A percentile compares a stretch with the other conserved stretches of the same genome.
These are phyloP conservation scores for Brachyhypopomus occidentalis DNA, from an alignment of 2,113 vertebrate species.

Conservation along the genomic window DNA sequence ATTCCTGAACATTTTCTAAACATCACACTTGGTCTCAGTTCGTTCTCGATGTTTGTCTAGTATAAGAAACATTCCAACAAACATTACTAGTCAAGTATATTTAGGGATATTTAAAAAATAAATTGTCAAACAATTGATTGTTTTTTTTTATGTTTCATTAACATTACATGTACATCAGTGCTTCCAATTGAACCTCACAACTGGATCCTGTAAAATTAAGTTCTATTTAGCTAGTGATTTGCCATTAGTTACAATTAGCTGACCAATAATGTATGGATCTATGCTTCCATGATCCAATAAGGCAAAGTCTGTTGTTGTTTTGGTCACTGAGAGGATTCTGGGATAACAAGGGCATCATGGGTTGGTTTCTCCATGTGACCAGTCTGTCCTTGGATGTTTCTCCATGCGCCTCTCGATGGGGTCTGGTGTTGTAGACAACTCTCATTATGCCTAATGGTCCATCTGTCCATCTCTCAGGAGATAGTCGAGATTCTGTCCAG, in stretches of 20 bases:
- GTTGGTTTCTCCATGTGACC: conserved; percentile 12
- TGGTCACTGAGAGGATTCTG: too few species aligned
- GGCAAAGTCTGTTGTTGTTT: neutral
- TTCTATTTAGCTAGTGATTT: too few species aligned
- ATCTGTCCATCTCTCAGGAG: conserved; percentile 64
- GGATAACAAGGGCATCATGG: neutral
- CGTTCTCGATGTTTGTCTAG: neutral
- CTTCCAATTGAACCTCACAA: too few species aligned
- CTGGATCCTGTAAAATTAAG: too few species aligned
- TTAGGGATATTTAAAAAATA: too few species aligned
- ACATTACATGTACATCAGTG: too few species aligned
- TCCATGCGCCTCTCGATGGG: conserved; percentile 24
- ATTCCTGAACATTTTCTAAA: neutral
- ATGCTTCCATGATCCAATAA: neutral
- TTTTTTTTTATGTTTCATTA: too few species aligned
- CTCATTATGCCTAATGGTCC: conserved; percentile 72
- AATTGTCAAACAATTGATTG: too few species aligned
- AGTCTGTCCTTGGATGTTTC: conserved; percentile 42
- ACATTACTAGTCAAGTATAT: too few species aligned
- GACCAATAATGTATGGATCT: too few species aligned
- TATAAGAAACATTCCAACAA: too few species aligned
- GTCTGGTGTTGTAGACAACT: conserved; percentile 56
- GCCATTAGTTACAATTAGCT: too few species aligned
- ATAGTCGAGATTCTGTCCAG: conserved; percentile 43
- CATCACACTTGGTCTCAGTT: neutral